These are phyloP conservation scores for Poeciliopsis infans DNA, from an alignment of 2,797 vertebrate species.

Conservation along the genomic window DNA sequence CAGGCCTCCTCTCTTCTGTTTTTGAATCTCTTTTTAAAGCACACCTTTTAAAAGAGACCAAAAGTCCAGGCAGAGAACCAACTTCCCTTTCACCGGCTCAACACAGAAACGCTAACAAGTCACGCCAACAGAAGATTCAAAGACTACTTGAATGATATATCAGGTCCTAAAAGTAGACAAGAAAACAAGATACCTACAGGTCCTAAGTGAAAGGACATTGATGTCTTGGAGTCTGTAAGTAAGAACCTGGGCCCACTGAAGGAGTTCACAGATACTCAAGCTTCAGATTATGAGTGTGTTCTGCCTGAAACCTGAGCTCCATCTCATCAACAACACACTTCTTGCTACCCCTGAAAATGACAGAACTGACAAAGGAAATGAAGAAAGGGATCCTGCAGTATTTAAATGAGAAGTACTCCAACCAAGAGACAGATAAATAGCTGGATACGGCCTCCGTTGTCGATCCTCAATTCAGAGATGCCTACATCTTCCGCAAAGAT, in stretches of 20 bases:
- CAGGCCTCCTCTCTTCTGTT: no score
- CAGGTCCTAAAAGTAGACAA: not conserved
- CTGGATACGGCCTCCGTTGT: not conserved
- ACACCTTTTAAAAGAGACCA: no score
- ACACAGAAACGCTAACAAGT: no score
- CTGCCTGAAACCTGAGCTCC: not conserved
- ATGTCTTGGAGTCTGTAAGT: not conserved
- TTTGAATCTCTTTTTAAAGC: no score
- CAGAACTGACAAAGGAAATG: not conserved
- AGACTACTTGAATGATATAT: no score
- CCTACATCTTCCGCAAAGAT: not conserved
- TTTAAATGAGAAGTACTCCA: not conserved
- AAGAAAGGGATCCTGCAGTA: not conserved
- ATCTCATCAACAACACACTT: not conserved
- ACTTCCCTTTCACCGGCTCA: no score
- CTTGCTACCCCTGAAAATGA: not conserved
- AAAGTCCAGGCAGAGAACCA: no score
- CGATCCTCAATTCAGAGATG: not conserved
- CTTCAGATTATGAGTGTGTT: not conserved
- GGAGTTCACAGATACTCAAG: not conserved
- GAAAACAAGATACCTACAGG: not conserved
- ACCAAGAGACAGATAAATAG: not conserved
- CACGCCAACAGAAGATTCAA: no score
- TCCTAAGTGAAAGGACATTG: not conserved
- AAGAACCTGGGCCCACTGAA: not conserved